Conservation (phyloP, 2,113 vertebrate genomes). For the Calidris pygmaea region DNA sequence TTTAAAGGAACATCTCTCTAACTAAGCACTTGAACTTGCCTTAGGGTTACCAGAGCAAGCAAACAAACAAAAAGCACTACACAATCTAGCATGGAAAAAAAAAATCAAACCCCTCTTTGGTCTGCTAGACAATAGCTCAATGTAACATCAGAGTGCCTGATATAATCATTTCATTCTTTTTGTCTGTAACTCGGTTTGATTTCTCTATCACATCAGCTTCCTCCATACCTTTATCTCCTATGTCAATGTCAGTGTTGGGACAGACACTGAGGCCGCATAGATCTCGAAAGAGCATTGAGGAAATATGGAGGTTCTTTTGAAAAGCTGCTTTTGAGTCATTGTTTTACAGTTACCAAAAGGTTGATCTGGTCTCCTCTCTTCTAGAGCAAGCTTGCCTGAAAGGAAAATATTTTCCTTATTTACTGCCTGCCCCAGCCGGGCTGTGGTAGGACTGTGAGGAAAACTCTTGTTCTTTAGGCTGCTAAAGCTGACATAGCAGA, state of each 20-base stretch:
- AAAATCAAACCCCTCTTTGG: not conserved
- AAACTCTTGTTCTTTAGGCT: not conserved
- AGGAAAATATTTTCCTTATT: not conserved
- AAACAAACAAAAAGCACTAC: not conserved
- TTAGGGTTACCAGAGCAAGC: not conserved
- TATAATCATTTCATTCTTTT: not conserved
- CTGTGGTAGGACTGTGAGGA: not conserved
- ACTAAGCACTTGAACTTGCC: not conserved
- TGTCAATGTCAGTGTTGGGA: not conserved
- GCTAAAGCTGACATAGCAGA: not conserved
- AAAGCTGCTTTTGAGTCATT: not conserved
- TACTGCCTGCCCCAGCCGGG: not conserved
- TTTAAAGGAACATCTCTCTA: not conserved
- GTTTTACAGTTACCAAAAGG: not conserved
- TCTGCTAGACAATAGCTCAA: not conserved
- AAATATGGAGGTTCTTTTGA: not conserved
- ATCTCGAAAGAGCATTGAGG: too few species aligned
- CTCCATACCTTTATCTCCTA: fast-evolving
- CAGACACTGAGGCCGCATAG: not conserved
- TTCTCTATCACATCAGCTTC: not conserved
- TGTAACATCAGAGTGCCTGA: not conserved
- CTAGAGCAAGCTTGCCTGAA: not conserved
- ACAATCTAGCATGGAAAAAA: not conserved
- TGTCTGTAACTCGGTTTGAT: not conserved
- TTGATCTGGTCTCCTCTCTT: not conserved